Evolutionary conservation across 2,888 invertebrate species (phyloP), one percentile per base, ranked within the genome.

Genomic region (Coremacera marginata): DNA sequence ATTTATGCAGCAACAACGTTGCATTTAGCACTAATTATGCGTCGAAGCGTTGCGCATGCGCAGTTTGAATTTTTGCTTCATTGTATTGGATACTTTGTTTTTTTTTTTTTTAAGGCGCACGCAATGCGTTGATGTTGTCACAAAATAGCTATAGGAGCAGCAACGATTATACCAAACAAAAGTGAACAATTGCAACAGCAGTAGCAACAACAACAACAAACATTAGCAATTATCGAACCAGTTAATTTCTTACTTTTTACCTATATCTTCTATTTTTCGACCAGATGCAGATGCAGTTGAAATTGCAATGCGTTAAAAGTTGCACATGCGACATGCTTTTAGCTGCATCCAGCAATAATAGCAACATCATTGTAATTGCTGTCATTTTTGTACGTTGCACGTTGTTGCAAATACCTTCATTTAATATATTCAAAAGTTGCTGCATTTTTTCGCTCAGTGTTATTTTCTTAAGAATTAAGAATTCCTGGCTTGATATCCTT

Each of bases 121-220:
- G 86, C 85, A 86, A 85, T 84, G 84, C 82, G 82, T 82, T 86
- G 85, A 86, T 84, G 84, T 85, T 86, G 85, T 86, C 86, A 72
- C 78, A 73, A 77, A 78, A 79, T 79, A 77, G n/a, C 34, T 74
- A 37, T 14, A 77, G 31, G 37, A 71, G 16, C 57, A 31, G 3
- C 57, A 51, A 52, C 65, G 31, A n/a, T 9, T 19, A 25, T 14
- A 9, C 14, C n/a, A 8, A 44, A 44, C 44, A 44, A 44, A 44
- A 44, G 27, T 8, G 51, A 72, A 62, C 72, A 62, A 72, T 49
- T 62, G 49, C 62, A 72, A 27, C 62, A 72, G 25, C 70, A 27
- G 27, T 2, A 31, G 11, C 14, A 27, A 22, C 51, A 51, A 27
- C 22, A 9, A 37, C 44, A 14, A 27, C 72, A 44, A 62, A 72